Conservation (phyloP, 2,888 invertebrate genomes). For the Ptychoptera albimana region DNA sequence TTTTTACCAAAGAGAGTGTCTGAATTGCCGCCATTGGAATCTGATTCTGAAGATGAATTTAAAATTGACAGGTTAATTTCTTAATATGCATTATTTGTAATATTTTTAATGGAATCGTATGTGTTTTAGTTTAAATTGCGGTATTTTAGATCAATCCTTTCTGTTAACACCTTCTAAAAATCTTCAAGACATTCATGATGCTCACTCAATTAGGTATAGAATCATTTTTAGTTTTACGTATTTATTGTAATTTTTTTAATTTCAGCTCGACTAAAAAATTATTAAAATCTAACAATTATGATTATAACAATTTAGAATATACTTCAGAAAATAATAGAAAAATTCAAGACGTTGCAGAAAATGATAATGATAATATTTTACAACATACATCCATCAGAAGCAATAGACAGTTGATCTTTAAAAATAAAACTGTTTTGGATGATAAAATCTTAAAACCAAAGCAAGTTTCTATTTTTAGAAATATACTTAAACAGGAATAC, state of each 20-base stretch:
- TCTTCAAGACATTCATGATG: conserved; percentile 12
- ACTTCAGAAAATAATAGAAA: too few species aligned
- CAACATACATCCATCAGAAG: neutral
- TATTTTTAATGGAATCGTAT: too few species aligned
- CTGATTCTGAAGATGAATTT: conserved; percentile 18
- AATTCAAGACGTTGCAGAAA: neutral
- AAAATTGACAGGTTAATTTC: too few species aligned
- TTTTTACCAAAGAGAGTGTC: conserved; percentile 21
- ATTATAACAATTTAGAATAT: too few species aligned
- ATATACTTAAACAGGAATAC: neutral
- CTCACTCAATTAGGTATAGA: neutral
- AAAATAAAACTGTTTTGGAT: neutral
- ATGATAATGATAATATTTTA: neutral
- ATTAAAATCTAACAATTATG: neutral
- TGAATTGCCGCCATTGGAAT: conserved; percentile 22
- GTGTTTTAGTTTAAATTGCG: conserved; percentile 22
- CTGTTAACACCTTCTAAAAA: conserved; percentile 20
- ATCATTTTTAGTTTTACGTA: neutral
- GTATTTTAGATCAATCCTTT: conserved; percentile 27
- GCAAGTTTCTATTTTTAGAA: neutral
- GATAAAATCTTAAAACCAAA: neutral
- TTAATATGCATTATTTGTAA: neutral
- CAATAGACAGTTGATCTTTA: neutral
- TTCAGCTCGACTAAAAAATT: neutral
- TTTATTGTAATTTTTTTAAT: neutral